phyloP scores from a whole-genome alignment of 2,113 vertebrate genomes.

The Callaeas wilsoni region DNA sequence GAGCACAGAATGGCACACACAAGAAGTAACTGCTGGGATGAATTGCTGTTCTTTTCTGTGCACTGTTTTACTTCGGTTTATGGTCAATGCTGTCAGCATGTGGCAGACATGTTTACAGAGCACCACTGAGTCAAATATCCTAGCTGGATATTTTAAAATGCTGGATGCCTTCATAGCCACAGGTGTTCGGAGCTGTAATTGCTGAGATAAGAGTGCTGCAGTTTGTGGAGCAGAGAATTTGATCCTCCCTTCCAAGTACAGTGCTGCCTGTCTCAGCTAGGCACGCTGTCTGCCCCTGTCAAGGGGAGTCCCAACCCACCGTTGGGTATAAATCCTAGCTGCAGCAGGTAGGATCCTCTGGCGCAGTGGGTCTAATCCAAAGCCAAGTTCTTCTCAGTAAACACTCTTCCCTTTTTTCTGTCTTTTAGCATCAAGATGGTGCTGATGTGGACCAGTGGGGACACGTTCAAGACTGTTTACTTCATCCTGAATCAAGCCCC shows the following conservation, averaged over 20 bases:
- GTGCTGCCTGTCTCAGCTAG: background rate
- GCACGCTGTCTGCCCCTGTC: fast-evolving
- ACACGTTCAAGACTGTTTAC: slow-evolving; percentile 96
- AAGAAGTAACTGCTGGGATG: background rate
- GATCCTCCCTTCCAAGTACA: background rate
- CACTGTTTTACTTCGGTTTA: background rate
- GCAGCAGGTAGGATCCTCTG: background rate
- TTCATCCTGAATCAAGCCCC: slow-evolving; percentile 93
- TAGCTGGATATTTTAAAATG: background rate
- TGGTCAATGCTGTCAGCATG: background rate
- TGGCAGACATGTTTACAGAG: background rate
- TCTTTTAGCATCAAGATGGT: slow-evolving; percentile 92
- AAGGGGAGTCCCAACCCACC: background rate
- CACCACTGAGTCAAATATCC: background rate
- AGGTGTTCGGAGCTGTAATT: background rate
- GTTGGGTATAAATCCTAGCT: background rate
- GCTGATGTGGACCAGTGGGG: slow-evolving; percentile 95
- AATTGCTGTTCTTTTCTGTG: background rate
- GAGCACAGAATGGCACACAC: fast-evolving
- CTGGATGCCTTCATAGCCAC: background rate
- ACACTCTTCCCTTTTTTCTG: background rate
- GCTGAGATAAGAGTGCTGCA: background rate
- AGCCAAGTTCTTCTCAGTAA: background rate
- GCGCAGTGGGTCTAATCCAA: background rate
- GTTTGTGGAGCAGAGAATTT: background rate